These are phyloP conservation scores for Drosophila sp. DNA, from an alignment of 1,140 invertebrate genomes.

Conservation along the genomic window DNA sequence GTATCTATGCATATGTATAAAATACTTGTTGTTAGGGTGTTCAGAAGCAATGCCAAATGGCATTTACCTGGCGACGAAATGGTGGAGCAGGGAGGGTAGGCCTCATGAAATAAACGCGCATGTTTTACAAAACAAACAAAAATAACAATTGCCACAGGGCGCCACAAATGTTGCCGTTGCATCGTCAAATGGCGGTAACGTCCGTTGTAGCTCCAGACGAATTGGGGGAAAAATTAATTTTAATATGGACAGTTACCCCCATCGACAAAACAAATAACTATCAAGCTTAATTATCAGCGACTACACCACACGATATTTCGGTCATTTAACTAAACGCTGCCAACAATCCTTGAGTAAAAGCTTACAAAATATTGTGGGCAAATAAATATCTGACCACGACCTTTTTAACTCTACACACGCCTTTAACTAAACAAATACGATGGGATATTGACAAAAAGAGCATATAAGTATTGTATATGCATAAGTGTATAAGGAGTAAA, in stretches of 20 bases:
- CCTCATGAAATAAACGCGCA: conserved; percentile 50
- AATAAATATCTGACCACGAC: conserved; percentile 63
- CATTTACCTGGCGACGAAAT: conserved; percentile 59
- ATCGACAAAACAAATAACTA: conserved; percentile 40
- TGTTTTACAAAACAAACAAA: conserved; percentile 79
- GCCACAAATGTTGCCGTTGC: conserved; percentile 70
- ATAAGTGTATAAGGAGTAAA: no score
- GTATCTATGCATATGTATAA: no score
- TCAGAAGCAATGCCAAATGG: conserved; percentile 64
- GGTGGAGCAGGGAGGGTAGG: neutral
- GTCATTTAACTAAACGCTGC: neutral
- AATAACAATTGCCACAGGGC: conserved; percentile 42
- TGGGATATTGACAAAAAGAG: conserved; percentile 39
- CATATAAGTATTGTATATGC: no score
- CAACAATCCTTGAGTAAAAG: conserved; percentile 4
- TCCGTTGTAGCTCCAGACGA: neutral
- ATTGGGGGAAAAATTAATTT: conserved; percentile 49
- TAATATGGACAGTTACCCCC: conserved; percentile 37
- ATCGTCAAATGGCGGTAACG: conserved; percentile 49
- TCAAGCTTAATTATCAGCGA: conserved; percentile 53
- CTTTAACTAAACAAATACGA: conserved; percentile 60
- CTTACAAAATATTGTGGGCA: conserved; percentile 32
- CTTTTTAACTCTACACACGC: conserved; percentile 51
- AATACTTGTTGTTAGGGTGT: neutral
- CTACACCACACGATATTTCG: conserved; percentile 1